Evolutionary conservation across 2,113 vertebrate genomes (phyloP), one percentile per base, ranked within the genome.

Genomic region (Ranitomeya imitator): DNA sequence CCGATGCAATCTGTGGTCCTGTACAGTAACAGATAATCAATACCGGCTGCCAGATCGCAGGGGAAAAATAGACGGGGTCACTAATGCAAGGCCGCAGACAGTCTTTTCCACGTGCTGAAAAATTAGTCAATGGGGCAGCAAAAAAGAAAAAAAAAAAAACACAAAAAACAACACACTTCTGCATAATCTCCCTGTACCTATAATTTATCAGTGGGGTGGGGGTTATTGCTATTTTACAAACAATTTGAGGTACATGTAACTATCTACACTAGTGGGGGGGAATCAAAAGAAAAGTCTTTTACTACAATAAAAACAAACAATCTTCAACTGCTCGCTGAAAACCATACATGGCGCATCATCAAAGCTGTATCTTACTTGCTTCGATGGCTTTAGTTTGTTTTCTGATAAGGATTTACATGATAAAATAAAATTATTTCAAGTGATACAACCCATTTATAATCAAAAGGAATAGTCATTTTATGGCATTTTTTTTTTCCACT

Each of bases 181-280:
- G 19, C 37, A 18, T 55, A 54, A 26, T 55, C 2, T 23, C 45
- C 57, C 63, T 71, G 8, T 67, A 65, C 51, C 18, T 65, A 23
- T n/a, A 67, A 21, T 54, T 54, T 55, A 69, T 71, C 21, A 65
- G 60, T 83, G 60, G 18, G 21, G 63, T 19, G 63, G 79, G 45
- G 11, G 6, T 84, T 84, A 84, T 84, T 84, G 82, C 82, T 84
- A n/a, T 84, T 55, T 69, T 55, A 69, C n/a, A 84, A 55, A 54
- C 21, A 23, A 52, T 2, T 21, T 76, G 73, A 76, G 73, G 73
- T 76, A 76, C 60, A 45, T 55, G 51, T 51, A 84, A 71, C 15
- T 54, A 54, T 83, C 61, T 69, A 83, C 51, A 83, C 45, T 69
- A 82, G 26, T 59, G 61, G 60, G 80, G 60, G 18, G 1, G 14